Conservation (phyloP, 1,140 invertebrate species). For the Saccostrea cuccullata region DNA sequence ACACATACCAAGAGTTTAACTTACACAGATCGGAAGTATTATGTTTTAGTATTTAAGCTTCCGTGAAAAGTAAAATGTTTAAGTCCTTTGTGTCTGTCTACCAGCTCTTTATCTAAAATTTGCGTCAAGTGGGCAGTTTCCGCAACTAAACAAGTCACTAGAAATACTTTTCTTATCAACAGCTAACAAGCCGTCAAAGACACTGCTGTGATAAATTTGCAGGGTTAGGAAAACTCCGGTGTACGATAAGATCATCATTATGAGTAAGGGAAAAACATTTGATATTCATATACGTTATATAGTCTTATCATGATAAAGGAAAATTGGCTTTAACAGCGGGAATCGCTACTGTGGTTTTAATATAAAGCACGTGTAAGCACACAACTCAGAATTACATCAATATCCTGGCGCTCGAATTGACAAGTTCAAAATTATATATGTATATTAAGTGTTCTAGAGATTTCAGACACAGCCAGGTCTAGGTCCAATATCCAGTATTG, state of each 20-base stretch:
- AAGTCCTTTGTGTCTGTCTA: neutral
- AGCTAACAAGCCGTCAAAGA: neutral
- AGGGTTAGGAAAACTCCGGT: neutral
- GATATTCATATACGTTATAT: slow-evolving; percentile 21
- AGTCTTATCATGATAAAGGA: slow-evolving; percentile 16
- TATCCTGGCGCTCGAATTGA: neutral
- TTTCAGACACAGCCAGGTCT: neutral
- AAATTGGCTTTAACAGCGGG: neutral
- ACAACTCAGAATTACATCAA: slow-evolving; percentile 2
- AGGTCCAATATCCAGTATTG: neutral
- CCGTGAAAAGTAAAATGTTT: neutral
- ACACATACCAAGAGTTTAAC: neutral
- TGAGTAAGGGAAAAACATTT: slow-evolving; percentile 9
- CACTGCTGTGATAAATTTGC: neutral
- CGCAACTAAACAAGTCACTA: neutral
- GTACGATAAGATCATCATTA: too few species aligned
- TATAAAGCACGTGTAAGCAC: neutral
- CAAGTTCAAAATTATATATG: neutral
- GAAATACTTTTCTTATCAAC: neutral
- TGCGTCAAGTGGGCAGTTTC: slow-evolving; percentile 21
- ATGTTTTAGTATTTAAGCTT: neutral
- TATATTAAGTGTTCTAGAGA: neutral
- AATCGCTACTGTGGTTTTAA: neutral
- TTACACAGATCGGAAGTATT: slow-evolving; percentile 2
- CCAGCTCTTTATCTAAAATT: neutral